These are phyloP conservation scores for Tipula unca DNA, from an alignment of 2,888 invertebrate species.

Conservation along the genomic window DNA sequence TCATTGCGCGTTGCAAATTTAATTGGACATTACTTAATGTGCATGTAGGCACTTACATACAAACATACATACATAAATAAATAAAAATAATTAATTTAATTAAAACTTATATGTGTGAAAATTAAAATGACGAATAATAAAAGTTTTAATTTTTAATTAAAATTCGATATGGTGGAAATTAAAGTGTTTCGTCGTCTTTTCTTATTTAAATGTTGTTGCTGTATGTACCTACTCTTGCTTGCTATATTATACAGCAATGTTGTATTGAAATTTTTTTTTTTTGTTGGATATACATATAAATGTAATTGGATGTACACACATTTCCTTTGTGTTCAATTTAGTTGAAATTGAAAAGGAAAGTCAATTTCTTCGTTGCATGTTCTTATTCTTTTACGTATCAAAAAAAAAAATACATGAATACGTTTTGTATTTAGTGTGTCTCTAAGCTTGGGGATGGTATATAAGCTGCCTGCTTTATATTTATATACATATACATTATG, in stretches of 20 bases:
- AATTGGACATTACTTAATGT: background rate
- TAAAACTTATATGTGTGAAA: background rate
- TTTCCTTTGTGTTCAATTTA: slow-evolving; percentile 2
- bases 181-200: background rate
- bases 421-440: background rate
- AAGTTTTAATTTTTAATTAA: background rate
- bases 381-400: background rate
- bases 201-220: background rate
- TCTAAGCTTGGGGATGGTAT: background rate
- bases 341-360: slow-evolving; percentile 8
- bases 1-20: background rate
- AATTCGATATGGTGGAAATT: background rate
- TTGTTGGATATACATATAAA: too few relatives aligned
- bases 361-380: background rate
- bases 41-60: background rate
- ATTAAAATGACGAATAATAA: background rate
- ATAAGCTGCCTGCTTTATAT: background rate
- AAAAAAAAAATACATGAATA: background rate
- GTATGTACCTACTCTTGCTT: background rate
- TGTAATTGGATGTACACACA: background rate
- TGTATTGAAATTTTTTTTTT: too few relatives aligned
- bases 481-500: background rate
- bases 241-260: too few relatives aligned
- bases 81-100: background rate
- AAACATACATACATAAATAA: background rate